Base-by-base conservation (phyloP, 2,113 vertebrate species). In the Synchiropus splendidus region DNA sequence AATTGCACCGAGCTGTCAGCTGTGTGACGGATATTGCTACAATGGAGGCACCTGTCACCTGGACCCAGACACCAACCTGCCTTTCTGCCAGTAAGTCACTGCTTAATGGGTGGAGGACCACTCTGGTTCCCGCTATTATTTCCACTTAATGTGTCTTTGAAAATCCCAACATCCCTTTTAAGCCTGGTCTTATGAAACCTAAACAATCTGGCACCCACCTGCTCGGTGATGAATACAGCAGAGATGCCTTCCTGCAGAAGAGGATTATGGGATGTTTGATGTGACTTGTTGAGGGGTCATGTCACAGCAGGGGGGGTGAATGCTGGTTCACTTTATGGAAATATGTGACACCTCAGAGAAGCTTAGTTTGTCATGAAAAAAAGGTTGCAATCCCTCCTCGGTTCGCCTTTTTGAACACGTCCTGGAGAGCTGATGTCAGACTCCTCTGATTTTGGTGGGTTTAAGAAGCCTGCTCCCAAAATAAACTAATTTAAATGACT, bases 21-120 rank as follows among this genome's bases (percentile, higher is more conserved):
- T 97, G 59, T 98, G 95, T 86, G 95, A 97, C 43, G 95, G 95
- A 51, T 97, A 92, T 86, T 98, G 95, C 73, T 98, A 98, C 81
- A 97, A 97, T 40, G 92, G 92, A 61, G 95, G 94, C 62, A 94
- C 88, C 6, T 98, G 95, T 77, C 91, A 93, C 60, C 87, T 98
- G 80, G 93, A 97, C 80, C 89, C 91, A 1, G 91, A 97, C 81
- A 95, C 91, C 75, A 96, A 86, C 61, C 70, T 93, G 51, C 95
- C 92, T 74, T 86, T 90, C 77, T 98, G 95, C 83, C 80, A 94
- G 95, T 98, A 89, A 97, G 95, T 97, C 89, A 80, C 72, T 56
- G 70, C 72, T 63, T 74, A 75, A 72, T 70, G 57, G 64, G 52
- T 58, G 39, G 40, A 49, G 37, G 54, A 37, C 47, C 54, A 18